Evolutionary conservation across 2,888 invertebrate genomes (phyloP), one percentile per base, ranked within the genome.

Genomic region (Mystacides longicornis): DNA sequence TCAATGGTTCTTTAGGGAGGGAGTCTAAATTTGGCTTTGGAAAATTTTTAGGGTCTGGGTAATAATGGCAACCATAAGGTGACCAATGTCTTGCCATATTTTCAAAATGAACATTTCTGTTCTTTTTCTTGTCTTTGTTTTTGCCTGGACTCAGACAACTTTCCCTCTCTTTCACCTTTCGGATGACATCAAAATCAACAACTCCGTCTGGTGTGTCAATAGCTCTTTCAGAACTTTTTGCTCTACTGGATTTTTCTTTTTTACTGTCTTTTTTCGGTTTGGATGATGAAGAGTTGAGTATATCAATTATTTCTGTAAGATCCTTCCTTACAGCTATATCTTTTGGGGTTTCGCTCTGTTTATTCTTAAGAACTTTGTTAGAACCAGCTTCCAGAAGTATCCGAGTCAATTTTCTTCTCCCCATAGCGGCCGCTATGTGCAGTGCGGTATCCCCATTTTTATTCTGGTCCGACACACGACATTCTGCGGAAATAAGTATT

Each of bases 371-470:
- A 59, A 71, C 72, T 68, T 69, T 78, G 78, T 64, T 89, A 67
- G 91, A 89, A 54, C 88, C 88, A 0, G 93, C 89, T 68, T 95
- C 93, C 23, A 95, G 78, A 19, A 97, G 78, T 62, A 97, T 91
- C 65, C 92, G 81, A 9, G 94, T 93, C 57, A 97, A 78, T 73
- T 96, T 96, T 52, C 93, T 75, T 20, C 94, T 79, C 4, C 93
- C 93, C 90, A 96, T 92, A 1, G 95, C 95, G 7, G 93, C 88
- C 1, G 94, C 87, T 64, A 97, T 94, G 71, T 97, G 96, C 14
- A 97, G 75, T 0, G 93, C 88, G 0, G 94, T 93, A 73, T 97
- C 96, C 0, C 94, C 94, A 73, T 97, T 97, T 79, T 95, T 92
- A 71, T 97, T 97, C 66, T 90, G 89, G 65, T 91, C 90, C 56